Percentiles rank a stretch among this genome's conserved stretches.
phyloP scores from a whole-genome alignment of 2,888 invertebrate species.

The Cerceris rybyensis region DNA sequence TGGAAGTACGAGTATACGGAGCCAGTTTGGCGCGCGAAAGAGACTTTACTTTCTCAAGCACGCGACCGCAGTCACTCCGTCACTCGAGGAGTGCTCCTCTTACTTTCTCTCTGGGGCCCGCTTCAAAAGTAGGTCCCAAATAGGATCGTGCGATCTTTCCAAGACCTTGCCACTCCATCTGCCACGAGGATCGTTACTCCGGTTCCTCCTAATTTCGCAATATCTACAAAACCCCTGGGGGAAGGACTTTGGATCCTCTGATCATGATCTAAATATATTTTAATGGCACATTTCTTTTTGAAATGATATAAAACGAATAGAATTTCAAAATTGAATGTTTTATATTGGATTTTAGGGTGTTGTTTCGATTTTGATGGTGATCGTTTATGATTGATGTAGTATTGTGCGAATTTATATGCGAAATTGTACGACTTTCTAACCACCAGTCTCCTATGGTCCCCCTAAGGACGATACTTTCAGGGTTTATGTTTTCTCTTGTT shows the following conservation, averaged over 20 bases:
- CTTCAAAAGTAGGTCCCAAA: slow-evolving; percentile 80
- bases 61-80: slow-evolving; percentile 71
- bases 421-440: slow-evolving; percentile 50
- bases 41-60: slow-evolving; percentile 77
- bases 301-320: too few relatives aligned
- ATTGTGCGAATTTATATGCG: too few relatives aligned
- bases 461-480: neutral
- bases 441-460: slow-evolving; percentile 30
- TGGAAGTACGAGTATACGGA: slow-evolving; percentile 3
- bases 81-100: slow-evolving; percentile 61
- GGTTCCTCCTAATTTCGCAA: slow-evolving; percentile 8
- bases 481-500: neutral
- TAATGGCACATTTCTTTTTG: too few relatives aligned
- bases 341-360: too few relatives aligned
- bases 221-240: neutral
- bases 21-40: slow-evolving; percentile 66
- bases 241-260: neutral
- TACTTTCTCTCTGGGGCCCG: slow-evolving; percentile 75
- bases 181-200: slow-evolving; percentile 2
- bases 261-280: neutral
- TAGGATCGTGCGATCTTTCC: slow-evolving; percentile 68
- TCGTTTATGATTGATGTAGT: too few relatives aligned
- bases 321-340: too few relatives aligned
- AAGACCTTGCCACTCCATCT: slow-evolving; percentile 49
- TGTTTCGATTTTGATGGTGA: too few relatives aligned